These are phyloP conservation scores for Homalodisca vitripennis DNA, from an alignment of 1,140 invertebrate species.

Conservation along the genomic window DNA sequence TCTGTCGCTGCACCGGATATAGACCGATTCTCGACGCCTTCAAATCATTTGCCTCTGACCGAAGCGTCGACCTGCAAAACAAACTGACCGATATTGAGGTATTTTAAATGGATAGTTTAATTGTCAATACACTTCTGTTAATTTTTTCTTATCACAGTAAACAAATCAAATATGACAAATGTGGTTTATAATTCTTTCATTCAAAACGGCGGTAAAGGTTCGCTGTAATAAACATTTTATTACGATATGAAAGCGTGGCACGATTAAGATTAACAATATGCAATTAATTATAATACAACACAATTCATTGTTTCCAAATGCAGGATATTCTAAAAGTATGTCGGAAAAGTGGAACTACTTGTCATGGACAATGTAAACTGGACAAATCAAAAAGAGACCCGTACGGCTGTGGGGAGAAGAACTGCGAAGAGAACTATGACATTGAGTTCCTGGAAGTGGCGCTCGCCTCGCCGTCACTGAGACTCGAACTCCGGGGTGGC, in stretches of 20 bases:
- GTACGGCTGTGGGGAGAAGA: background rate
- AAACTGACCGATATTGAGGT: constrained; percentile 45
- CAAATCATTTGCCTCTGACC: constrained; percentile 48
- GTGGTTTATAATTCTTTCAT: too few relatives aligned
- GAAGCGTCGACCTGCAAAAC: constrained; percentile 38
- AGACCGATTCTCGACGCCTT: constrained; percentile 80
- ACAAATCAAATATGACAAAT: constrained; percentile 12
- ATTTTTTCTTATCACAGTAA: background rate
- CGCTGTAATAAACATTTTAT: too few relatives aligned
- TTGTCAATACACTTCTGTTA: background rate
- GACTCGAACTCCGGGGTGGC: constrained; percentile 27
- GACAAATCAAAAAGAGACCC: background rate
- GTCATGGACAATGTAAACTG: background rate
- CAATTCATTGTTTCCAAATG: too few relatives aligned
- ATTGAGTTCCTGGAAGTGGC: background rate
- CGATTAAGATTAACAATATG: too few relatives aligned
- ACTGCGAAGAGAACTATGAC: background rate
- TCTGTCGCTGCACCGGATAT: constrained; percentile 87
- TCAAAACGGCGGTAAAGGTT: too few relatives aligned
- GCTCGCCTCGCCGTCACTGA: constrained; percentile 7
- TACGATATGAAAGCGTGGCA: too few relatives aligned
- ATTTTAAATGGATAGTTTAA: too few relatives aligned
- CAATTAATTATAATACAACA: too few relatives aligned
- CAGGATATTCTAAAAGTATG: constrained; percentile 5
- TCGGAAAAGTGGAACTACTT: background rate